Evolutionary conservation across 2,113 vertebrate genomes (phyloP).

Genomic region (Mirounga angustirostris): DNA sequence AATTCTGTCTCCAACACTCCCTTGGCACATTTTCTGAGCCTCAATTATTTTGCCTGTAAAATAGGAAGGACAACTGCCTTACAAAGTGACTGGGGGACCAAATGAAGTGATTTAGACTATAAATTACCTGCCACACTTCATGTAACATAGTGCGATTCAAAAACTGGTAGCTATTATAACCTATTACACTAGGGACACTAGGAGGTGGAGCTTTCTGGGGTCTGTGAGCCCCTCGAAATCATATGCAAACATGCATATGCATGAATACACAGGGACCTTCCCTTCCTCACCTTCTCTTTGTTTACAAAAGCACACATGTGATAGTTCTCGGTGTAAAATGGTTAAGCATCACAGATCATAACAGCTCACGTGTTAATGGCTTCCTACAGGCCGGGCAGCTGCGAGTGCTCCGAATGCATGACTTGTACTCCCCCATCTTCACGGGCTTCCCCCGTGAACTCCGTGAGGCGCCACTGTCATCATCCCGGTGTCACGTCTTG

Average conservation of each 20-base stretch:
- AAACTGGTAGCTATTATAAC: neutral
- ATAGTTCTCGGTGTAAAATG: neutral
- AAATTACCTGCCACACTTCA: neutral
- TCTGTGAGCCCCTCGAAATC: neutral
- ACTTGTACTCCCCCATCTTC: too few species aligned
- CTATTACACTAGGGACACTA: neutral
- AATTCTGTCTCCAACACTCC: neutral
- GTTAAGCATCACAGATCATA: neutral
- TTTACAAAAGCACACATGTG: neutral
- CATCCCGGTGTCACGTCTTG: neutral
- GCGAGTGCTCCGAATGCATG: neutral
- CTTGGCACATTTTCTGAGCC: neutral
- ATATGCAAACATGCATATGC: neutral
- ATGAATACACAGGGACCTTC: neutral
- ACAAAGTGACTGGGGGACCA: neutral
- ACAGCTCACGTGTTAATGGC: neutral
- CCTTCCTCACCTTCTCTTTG: neutral
- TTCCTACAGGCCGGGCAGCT: neutral
- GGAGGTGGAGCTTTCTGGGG: neutral
- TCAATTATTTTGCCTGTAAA: neutral
- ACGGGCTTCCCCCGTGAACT: neutral
- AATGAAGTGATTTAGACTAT: neutral
- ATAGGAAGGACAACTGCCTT: neutral
- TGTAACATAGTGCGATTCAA: neutral
- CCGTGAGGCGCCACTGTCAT: fast-evolving